Percentiles rank a stretch among this genome's conserved stretches.
phyloP scores from a whole-genome alignment of 2,113 vertebrate genomes.

The Aptenodytes patagonicus region DNA sequence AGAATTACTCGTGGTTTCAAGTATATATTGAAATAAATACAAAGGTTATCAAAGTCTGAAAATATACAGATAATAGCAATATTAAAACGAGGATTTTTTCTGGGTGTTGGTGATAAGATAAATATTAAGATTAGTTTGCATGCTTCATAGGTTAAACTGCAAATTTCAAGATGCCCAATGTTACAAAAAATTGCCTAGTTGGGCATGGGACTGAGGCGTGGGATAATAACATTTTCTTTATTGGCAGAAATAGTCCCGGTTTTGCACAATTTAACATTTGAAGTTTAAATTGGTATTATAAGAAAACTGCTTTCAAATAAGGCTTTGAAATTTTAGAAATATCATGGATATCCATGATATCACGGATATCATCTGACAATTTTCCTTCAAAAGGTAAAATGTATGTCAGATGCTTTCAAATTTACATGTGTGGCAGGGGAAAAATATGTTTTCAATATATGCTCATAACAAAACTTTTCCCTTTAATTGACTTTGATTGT shows the following conservation, averaged over 20 bases:
- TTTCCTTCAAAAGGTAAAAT: neutral
- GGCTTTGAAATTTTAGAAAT: neutral
- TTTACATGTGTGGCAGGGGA: neutral
- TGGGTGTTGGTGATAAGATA: neutral
- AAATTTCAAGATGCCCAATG: rapidly evolving
- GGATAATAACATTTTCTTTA: neutral
- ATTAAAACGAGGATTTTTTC: neutral
- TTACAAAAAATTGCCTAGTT: neutral
- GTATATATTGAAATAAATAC: neutral
- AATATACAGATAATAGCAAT: neutral
- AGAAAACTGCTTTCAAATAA: neutral
- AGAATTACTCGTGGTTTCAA: neutral
- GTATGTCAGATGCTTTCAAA: neutral
- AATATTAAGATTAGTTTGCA: neutral
- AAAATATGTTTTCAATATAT: neutral
- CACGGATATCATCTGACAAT: neutral
- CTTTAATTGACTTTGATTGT: neutral
- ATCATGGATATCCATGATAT: neutral
- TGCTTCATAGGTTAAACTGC: neutral
- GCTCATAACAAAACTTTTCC: neutral
- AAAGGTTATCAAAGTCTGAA: neutral
- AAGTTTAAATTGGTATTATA: neutral
- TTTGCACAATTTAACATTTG: neutral
- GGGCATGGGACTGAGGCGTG: neutral
- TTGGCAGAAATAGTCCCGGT: neutral